Evolutionary conservation across 2,113 vertebrate species (phyloP).

Genomic region (Galemys pyrenaicus): DNA sequence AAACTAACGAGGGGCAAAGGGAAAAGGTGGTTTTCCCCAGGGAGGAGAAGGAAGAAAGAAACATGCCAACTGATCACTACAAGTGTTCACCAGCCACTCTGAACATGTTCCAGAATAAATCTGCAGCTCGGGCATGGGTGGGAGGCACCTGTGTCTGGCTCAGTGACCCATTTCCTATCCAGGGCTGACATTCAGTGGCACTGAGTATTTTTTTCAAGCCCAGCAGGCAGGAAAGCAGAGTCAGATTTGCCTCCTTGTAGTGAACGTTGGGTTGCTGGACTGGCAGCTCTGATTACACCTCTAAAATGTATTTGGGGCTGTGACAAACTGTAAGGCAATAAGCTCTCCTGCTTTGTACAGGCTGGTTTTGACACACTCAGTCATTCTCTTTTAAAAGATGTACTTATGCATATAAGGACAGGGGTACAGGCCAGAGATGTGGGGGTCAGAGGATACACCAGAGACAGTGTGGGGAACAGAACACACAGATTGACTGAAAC

Average conservation of each 20-base stretch:
- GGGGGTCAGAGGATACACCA: too few relatives aligned
- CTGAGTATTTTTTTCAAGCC: not conserved
- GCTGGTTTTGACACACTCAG: not conserved
- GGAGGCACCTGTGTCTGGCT: not conserved
- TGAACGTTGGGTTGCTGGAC: not conserved
- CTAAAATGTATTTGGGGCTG: not conserved
- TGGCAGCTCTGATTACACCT: not conserved
- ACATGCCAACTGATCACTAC: not conserved
- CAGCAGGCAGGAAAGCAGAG: not conserved
- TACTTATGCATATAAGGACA: too few relatives aligned
- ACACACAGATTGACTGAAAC: too few relatives aligned
- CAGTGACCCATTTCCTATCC: not conserved
- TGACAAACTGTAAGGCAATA: not conserved
- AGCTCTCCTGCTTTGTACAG: not conserved
- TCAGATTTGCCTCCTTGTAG: not conserved
- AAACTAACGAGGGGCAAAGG: not conserved
- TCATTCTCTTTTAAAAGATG: too few relatives aligned
- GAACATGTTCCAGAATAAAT: not conserved
- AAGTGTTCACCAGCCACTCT: not conserved
- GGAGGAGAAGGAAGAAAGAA: not conserved
- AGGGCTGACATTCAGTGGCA: not conserved
- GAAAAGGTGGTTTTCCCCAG: not conserved
- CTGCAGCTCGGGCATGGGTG: not conserved
- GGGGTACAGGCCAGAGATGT: too few relatives aligned
- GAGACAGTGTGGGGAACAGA: too few relatives aligned